phyloP scores from a whole-genome alignment of 2,113 vertebrate genomes.

The Cephalopholis sonnerati region DNA sequence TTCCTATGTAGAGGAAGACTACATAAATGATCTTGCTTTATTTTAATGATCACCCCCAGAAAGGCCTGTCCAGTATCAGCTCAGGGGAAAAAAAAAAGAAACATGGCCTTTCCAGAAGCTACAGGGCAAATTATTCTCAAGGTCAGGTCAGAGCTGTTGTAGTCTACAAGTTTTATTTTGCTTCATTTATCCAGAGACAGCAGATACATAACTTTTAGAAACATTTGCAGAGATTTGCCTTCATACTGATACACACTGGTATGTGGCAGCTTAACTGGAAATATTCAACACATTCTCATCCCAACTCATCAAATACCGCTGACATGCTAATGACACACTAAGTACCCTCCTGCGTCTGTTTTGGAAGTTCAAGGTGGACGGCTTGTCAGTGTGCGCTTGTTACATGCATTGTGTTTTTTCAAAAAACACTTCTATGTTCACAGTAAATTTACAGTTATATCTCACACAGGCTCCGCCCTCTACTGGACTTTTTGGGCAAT shows the following conservation, averaged over 20 bases:
- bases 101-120: background rate
- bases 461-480: no score
- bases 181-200: background rate
- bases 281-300: no score
- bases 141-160: background rate
- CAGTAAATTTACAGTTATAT: no score
- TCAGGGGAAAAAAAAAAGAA: background rate
- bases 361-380: no score
- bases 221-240: background rate
- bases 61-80: background rate
- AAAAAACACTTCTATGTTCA: no score
- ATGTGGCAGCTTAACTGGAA: background rate
- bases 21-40: background rate
- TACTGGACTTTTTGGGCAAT: no score
- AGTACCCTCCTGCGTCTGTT: no score
- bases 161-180: background rate
- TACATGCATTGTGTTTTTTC: no score
- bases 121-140: slow-evolving; percentile 2
- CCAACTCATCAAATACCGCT: no score
- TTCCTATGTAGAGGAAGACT: background rate
- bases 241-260: background rate
- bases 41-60: background rate
- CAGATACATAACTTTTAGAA: background rate
- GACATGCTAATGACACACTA: no score
- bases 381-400: no score